Base-by-base conservation (phyloP, 2,888 invertebrate species). In the Iphiclides podalirius region DNA sequence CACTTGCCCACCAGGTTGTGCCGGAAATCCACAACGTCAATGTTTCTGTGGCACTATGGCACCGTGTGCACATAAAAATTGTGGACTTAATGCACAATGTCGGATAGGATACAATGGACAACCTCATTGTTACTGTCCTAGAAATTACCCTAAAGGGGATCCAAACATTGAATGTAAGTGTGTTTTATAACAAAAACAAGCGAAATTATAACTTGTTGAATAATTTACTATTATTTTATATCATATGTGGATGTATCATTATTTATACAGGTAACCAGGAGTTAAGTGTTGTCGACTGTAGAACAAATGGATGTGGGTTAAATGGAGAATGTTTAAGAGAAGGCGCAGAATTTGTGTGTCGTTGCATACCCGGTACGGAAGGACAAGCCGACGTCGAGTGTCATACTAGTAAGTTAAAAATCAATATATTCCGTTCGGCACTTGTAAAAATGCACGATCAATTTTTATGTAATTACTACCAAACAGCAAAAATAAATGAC, bases 241-340 rank as follows among this genome's bases (percentile, higher is more conserved):
- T 4, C 20, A 6, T 20, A 20, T 20, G 20, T 20, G 6, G 20
- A 4, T 6, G 20, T 20, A 6, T 20, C 20, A 20, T 4, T 20
- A 31, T 31, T 31, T 54, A 68, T 61, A 11, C 64, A 92, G 92
- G 93, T 86, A 82, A 90, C 23, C 77, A 85, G 55, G 91, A 91
- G 69, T 83, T 89, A 51, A 90, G 90, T 58, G 82, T 91, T 28
- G 90, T 93, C 38, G 96, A 96, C 72, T 96, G 97, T 79, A 91
- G 96, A 63, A 94, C 94, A 1, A 91, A 92, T 53, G 96, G 96
- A 57, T 97, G 97, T 84, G 94, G 94, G 59, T 91, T 92, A 65
- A 95, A 95, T 57, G 95, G 95, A n/a, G 94, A 95, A 77, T 97
- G 96, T 84, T 92, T 96, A 58, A 92, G 95, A 61, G 94, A 95